Base-by-base conservation (phyloP, 1,140 invertebrate genomes). In the Drosophila watanabei region DNA sequence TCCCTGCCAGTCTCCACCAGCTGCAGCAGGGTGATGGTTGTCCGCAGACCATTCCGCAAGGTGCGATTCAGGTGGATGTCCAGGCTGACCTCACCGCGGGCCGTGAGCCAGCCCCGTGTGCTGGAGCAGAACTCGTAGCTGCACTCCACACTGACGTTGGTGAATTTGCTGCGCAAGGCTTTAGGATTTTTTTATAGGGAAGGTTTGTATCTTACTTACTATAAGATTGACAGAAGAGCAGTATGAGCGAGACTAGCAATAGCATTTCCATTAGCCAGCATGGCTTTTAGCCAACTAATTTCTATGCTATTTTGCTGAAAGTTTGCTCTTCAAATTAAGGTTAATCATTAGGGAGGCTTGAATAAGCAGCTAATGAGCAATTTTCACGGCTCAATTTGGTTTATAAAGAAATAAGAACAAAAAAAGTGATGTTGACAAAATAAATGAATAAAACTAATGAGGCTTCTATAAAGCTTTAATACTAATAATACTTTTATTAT, bases 41-140 rank as follows among this genome's bases (percentile, higher is more conserved):
- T 80, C 5, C 80, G 63, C 41, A 84, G 8, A 8, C 61, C 64
- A 6, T 41, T 32, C 13, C 33, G 24, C 2, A 86, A 30, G 0
- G 45, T 66, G 13, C 52, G 65, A 45, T 66, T 79, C 28, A 82
- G 6, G 39, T 82, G n/a, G 6, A 86, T 46, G 52, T 86, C 79
- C 11, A 75, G 8, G 39, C 70, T 64, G 1, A 86, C 20, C 18
- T 64, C 45, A 5, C 58, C 65, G 4, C 62, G 61, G 5, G 43
- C 4, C 2, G 64, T 49, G 0, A 86, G 30, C 82, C 82, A 86
- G 18, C 61, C 65, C 2, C 43, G 20, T 2, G 63, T 46, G 13
- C 46, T 35, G 8, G 70, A 32, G 8, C 62, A 48, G 30, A 70
- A 84, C 3, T 87, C 58, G 6, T 37, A 0, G 48, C 59, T 73